Evolutionary conservation across 37 sponge, comb jelly and placozoan genomes (phyloP), one percentile per base, ranked within the genome.

Genomic region (Petrosia ficiformis): DNA sequence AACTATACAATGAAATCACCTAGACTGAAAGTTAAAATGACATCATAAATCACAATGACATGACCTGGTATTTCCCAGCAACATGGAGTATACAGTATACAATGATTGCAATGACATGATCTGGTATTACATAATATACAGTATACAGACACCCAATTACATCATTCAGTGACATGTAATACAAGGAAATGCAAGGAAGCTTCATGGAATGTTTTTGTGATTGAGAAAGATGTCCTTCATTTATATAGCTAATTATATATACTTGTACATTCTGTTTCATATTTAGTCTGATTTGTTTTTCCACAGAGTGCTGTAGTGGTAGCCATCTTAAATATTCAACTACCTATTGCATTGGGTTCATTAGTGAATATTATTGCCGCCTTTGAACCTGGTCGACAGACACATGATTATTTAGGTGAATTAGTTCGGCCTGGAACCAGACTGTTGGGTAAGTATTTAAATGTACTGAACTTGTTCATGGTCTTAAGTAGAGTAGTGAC

Each of bases 221-320:
- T n/a, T n/a, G n/a, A n/a, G 6, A 42, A 19, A 37, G 57, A 32
- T 33, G 3, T 1, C 65, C 16, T 66, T n/a, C 54, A 29, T 39
- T 72, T 8, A 60, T 44, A 57, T 26, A 25, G 26, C n/a, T 32
- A 32, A 70, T 39, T 5, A 34, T 4, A n/a, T 41, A 40, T 25
- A 37, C 36, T 29, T 35, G 65, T 0, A 63, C 65, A 14, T 59
- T 74, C 14, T 11, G 16, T 73, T 71, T 31, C 31, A 38, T n/a
- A 75, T 22, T 39, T 54, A 11, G 24, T 40, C 72, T 71, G n/a
- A n/a, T 38, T 56, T 24, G 67, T 28, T 29, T 5, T 57, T 70
- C 48, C 24, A 19, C 44, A 91, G 92, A 81, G 82, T 78, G 92
- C 92, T 61, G 59, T 91, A 34, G 72, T 83, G 56, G 84, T 75